Evolutionary conservation across 2,888 invertebrate species (phyloP), one percentile per base, ranked within the genome.

Genomic region (Thereva unica): DNA sequence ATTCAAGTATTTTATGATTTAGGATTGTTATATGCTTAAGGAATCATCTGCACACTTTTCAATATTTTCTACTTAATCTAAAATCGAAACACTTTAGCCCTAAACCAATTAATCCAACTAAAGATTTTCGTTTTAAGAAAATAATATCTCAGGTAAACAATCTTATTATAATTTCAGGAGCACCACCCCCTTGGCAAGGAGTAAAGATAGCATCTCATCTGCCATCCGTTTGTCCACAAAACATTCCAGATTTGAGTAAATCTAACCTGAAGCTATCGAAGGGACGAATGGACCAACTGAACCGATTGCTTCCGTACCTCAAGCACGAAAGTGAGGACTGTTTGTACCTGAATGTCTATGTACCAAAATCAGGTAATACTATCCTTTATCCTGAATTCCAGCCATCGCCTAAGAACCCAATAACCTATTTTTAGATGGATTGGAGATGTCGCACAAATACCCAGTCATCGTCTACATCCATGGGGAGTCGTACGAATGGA

Each of bases 401-500:
- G 9, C 49, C 45, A 38, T 45, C 38, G 12, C 38, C 45, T 47
- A 47, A 59, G 38, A n/a, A 7, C 12, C 9, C 9, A 12, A n/a
- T n/a, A 54, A 37, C 6, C 6, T 23, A 35, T 23, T 10, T 37
- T 34, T 55, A 76, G 76, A 75, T 64, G 68, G 72, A 5, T 80
- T 83, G 49, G 83, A 83, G 1, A 76, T 82, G 69, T 71, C 81
- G 1, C 84, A 84, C 72, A 88, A 85, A 74, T 88, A 88, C 78
- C 92, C 95, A 0, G 93, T 96, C 0, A 86, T 97, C 78, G 91
- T 97, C 55, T 95, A 93, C 80, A 89, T 97, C 71, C 96, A 96
- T 75, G 97, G 96, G 0, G 97, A 97, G 78, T 95, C 95, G 0
- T 97, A 93, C 80, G 95, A 96, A 77, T 97, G 95, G 92, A 95